phyloP scores from a whole-genome alignment of 2,888 invertebrate species.

The Empis livida region DNA sequence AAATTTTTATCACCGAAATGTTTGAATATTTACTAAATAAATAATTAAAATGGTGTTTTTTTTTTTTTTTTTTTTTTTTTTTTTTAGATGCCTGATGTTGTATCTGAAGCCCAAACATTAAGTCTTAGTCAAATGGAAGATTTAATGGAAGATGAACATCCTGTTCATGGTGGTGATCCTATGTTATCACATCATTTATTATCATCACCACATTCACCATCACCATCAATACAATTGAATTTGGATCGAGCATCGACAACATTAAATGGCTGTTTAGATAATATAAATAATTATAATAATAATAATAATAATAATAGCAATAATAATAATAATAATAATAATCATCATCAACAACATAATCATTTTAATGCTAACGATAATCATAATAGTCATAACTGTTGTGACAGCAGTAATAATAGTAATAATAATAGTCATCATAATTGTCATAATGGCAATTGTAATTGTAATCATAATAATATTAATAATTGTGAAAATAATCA shows the following conservation, averaged over 20 bases:
- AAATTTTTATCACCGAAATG: too few relatives aligned
- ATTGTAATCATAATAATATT: constrained; percentile 8
- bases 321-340: constrained; percentile 14
- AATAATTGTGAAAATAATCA: constrained; percentile 10
- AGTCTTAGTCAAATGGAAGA: constrained; percentile 51
- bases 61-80: background rate
- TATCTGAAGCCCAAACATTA: constrained; percentile 40
- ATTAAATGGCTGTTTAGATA: background rate
- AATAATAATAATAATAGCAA: constrained; percentile 8
- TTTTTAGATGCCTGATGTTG: constrained; percentile 42
- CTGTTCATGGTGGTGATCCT: constrained; percentile 47
- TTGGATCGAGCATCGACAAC: background rate
- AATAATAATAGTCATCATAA: constrained; percentile 11
- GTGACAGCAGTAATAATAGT: constrained; percentile 9
- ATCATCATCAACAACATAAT: constrained; percentile 8
- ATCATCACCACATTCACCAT: constrained; percentile 38
- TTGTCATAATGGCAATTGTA: constrained; percentile 8
- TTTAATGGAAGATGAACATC: constrained; percentile 49
- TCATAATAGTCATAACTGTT: constrained; percentile 6
- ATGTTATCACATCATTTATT: constrained; percentile 40
- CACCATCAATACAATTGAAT: constrained; percentile 16
- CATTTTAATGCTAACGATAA: constrained; percentile 9
- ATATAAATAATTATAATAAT: background rate
- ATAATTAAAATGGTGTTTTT: background rate
- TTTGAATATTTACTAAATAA: too few relatives aligned